These are phyloP conservation scores for Oreochromis aureus DNA, from an alignment of 2,113 vertebrate species.

Conservation along the genomic window DNA sequence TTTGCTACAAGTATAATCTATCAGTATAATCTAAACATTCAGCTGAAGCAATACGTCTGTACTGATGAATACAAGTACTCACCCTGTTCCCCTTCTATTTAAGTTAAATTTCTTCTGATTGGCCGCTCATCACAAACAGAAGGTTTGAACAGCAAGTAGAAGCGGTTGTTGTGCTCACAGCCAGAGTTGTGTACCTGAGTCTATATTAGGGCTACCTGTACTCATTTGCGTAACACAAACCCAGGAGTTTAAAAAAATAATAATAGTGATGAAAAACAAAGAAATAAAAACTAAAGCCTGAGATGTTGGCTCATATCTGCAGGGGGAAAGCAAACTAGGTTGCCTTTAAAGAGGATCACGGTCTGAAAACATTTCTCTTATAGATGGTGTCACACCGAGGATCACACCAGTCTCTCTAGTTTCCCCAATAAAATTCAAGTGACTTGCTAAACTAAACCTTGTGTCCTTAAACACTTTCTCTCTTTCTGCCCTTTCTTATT, in stretches of 20 bases:
- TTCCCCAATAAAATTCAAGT: not conserved
- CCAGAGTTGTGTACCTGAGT: not conserved
- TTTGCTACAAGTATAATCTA: not conserved
- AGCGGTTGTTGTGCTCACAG: not conserved
- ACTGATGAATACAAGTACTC: accelerated
- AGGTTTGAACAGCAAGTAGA: not conserved
- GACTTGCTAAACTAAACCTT: not conserved
- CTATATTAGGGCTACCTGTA: not conserved
- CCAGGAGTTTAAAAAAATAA: not conserved
- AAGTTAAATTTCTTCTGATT: not conserved
- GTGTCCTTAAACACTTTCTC: not conserved
- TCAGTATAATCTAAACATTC: not conserved
- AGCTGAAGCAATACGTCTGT: not conserved
- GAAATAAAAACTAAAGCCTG: not conserved
- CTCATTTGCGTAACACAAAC: not conserved
- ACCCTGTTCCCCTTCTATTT: accelerated
- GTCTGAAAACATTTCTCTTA: not conserved
- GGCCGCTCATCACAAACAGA: not conserved
- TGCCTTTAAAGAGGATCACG: not conserved
- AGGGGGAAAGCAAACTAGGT: not conserved
- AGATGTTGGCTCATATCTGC: not conserved
- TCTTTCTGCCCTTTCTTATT: not conserved
- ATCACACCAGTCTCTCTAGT: not conserved
- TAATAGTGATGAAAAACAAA: not conserved
- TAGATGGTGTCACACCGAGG: not conserved